These are phyloP conservation scores for Rhynchotus rufescens DNA, from an alignment of 2,797 vertebrate species.

Conservation along the genomic window DNA sequence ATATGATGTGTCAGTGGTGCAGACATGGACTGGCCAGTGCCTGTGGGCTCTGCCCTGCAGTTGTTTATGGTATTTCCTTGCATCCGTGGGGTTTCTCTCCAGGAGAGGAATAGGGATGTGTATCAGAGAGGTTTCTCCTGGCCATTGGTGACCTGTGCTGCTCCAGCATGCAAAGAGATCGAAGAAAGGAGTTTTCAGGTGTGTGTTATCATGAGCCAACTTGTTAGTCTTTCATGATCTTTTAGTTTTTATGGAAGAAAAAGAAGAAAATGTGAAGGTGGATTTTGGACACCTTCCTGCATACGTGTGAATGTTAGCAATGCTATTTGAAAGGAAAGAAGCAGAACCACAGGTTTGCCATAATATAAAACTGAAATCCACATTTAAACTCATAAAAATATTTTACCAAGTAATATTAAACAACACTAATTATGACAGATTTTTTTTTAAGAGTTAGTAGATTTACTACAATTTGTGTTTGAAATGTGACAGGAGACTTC, in stretches of 20 bases:
- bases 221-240: neutral
- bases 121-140: neutral
- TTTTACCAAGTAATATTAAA: neutral
- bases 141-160: neutral
- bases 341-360: conserved; percentile 35
- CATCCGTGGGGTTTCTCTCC: neutral
- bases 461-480: conserved; percentile 31
- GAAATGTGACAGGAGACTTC: conserved; percentile 30
- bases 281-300: neutral
- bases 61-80: neutral
- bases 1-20: neutral
- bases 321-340: conserved; percentile 9
- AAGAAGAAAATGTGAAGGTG: conserved; percentile 24
- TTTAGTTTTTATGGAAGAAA: conserved; percentile 55
- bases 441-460: neutral
- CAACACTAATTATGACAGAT: conserved; percentile 43
- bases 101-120: neutral
- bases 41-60: neutral
- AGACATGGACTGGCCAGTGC: neutral
- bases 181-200: neutral
- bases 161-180: neutral
- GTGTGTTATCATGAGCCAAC: neutral
- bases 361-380: conserved; percentile 40
- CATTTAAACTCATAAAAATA: neutral
- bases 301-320: neutral